Percentiles rank a stretch among this genome's conserved stretches.
Conservation (phyloP, 2,113 vertebrate genomes). For the Coryphaenoides rupestris region DNA sequence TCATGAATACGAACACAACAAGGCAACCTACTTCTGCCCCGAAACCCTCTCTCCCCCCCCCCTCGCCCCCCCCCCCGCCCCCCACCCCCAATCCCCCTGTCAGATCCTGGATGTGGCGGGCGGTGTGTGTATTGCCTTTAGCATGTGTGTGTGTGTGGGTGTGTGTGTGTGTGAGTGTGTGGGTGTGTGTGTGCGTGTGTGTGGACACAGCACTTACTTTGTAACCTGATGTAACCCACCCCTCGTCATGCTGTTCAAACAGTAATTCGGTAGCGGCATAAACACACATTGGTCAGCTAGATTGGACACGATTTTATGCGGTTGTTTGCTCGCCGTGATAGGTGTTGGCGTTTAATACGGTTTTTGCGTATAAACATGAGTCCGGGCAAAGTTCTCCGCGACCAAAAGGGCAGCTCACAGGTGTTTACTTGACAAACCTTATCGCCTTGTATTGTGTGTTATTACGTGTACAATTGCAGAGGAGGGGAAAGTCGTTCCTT, state of each 20-base stretch:
- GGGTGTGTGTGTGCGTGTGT: no score
- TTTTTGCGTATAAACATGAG: slow-evolving; percentile 46
- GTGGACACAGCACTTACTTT: slow-evolving; percentile 30
- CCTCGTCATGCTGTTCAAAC: slow-evolving; percentile 51
- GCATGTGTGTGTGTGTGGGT: no score
- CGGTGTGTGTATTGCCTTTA: not conserved
- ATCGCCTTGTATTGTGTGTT: slow-evolving; percentile 20
- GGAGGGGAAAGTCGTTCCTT: slow-evolving; percentile 14
- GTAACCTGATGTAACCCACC: slow-evolving; percentile 54
- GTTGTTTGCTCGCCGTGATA: slow-evolving; percentile 29
- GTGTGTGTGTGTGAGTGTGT: no score
- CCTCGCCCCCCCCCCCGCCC: slow-evolving; percentile 24
- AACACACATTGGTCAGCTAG: slow-evolving; percentile 51
- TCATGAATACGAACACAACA: slow-evolving; percentile 61
- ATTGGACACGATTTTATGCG: slow-evolving; percentile 62
- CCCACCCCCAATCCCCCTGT: slow-evolving; percentile 33
- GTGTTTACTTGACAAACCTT: slow-evolving; percentile 40
- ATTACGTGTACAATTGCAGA: no score
- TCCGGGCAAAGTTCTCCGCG: slow-evolving; percentile 55
- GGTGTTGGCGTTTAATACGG: slow-evolving; percentile 50
- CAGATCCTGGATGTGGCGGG: slow-evolving; percentile 22
- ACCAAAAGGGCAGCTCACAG: slow-evolving; percentile 15
- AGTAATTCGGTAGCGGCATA: slow-evolving; percentile 53
- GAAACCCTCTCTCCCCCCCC: slow-evolving; percentile 17
- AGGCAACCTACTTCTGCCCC: slow-evolving; percentile 64